A percentile compares a stretch with the other conserved stretches of the same genome.
These are phyloP conservation scores for Bombus huntii DNA, from an alignment of 1,140 invertebrate genomes.

Conservation along the genomic window DNA sequence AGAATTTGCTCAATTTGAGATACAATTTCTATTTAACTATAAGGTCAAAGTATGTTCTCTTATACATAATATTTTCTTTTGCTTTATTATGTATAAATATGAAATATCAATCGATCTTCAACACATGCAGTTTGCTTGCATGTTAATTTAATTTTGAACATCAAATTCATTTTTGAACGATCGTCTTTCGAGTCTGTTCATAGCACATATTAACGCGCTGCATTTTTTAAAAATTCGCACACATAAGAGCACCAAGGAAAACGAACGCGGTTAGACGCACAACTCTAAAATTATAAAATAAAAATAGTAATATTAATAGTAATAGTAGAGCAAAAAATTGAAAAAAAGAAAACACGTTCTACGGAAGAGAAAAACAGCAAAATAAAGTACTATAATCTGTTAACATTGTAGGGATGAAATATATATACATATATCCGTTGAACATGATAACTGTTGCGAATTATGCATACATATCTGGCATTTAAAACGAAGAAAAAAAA, in stretches of 20 bases:
- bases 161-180: background rate
- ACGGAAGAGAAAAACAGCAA: slow-evolving; percentile 48
- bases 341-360: slow-evolving; percentile 44
- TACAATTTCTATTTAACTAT: too few relatives aligned
- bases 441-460: slow-evolving; percentile 27
- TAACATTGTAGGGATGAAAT: slow-evolving; percentile 50
- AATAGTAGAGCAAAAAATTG: slow-evolving; percentile 20
- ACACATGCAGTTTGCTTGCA: background rate
- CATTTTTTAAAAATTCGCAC: background rate
- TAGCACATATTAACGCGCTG: background rate
- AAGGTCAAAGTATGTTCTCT: too few relatives aligned
- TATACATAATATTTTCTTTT: background rate
- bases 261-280: slow-evolving; percentile 56
- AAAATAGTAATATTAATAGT: slow-evolving; percentile 30
- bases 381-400: slow-evolving; percentile 59
- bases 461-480: slow-evolving; percentile 36
- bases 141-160: background rate
- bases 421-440: slow-evolving; percentile 16
- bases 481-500: slow-evolving; percentile 52
- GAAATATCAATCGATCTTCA: background rate
- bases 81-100: too few relatives aligned
- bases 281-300: slow-evolving; percentile 41
- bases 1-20: too few relatives aligned
- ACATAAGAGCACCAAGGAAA: slow-evolving; percentile 39
- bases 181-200: background rate